These are phyloP conservation scores for Scaptodrosophila lebanonensis DNA, from an alignment of 1,140 invertebrate genomes.

Conservation along the genomic window DNA sequence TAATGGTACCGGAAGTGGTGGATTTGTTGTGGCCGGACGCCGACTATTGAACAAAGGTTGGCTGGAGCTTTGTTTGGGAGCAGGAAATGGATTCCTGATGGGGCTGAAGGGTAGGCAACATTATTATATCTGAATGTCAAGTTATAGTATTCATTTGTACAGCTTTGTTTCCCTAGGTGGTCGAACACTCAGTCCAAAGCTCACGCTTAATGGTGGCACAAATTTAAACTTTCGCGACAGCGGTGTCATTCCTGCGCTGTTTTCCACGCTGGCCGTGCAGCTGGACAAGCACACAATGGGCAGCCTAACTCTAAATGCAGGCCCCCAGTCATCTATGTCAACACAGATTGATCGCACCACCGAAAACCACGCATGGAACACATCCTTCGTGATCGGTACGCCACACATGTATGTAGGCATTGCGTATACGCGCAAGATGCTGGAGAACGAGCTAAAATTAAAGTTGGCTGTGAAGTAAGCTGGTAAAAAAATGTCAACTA, in stretches of 20 bases:
- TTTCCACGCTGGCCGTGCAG: constrained; percentile 88
- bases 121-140: background rate
- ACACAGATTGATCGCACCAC: constrained; percentile 88
- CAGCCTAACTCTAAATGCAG: constrained; percentile 88
- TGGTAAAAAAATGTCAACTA: background rate
- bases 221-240: constrained; percentile 84
- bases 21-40: constrained; percentile 85
- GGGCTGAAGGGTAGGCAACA: constrained; percentile 82
- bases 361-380: constrained; percentile 81
- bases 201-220: constrained; percentile 81
- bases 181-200: constrained; percentile 47
- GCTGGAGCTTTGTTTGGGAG: constrained; percentile 88
- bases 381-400: constrained; percentile 88
- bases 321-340: constrained; percentile 84
- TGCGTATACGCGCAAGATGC: constrained; percentile 87
- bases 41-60: constrained; percentile 89
- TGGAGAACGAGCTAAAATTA: constrained; percentile 86
- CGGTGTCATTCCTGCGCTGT: constrained; percentile 83
- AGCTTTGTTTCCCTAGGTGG: constrained; percentile 38
- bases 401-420: constrained; percentile 87
- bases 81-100: constrained; percentile 86
- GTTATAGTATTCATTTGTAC: background rate
- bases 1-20: constrained; percentile 88
- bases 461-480: constrained; percentile 87
- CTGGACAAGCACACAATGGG: constrained; percentile 91